Evolutionary conservation across 1,140 invertebrate species (phyloP).

Genomic region (Hetaerina americana): DNA sequence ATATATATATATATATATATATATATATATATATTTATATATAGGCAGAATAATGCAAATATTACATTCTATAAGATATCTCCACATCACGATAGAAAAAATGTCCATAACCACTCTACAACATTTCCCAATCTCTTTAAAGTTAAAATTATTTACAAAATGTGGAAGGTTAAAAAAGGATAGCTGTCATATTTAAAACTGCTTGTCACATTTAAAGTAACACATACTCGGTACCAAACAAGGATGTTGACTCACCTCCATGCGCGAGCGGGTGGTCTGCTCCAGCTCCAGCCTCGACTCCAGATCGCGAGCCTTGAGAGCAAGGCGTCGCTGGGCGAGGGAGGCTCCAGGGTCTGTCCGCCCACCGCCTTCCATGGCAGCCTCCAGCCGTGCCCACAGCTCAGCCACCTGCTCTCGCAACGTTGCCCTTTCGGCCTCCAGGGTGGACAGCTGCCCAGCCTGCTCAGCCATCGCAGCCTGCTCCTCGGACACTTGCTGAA

Average conservation of each 20-base stretch:
- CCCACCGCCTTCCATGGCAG: constrained; percentile 43
- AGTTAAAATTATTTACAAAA: too few relatives aligned
- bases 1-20: too few relatives aligned
- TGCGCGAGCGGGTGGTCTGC: constrained; percentile 62
- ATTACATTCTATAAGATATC: too few relatives aligned
- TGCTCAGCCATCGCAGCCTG: constrained; percentile 70
- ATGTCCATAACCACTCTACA: too few relatives aligned
- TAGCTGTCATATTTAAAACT: too few relatives aligned
- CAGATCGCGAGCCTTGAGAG: constrained; percentile 71
- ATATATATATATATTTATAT: too few relatives aligned
- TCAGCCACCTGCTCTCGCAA: constrained; percentile 66
- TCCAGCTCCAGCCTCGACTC: constrained; percentile 83
- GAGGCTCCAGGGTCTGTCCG: constrained; percentile 53
- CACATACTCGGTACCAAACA: too few relatives aligned
- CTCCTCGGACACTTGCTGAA: constrained; percentile 72
- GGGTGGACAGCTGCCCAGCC: constrained; percentile 59
- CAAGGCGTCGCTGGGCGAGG: constrained; percentile 50
- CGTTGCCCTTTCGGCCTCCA: constrained; percentile 60
- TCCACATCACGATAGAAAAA: too few relatives aligned
- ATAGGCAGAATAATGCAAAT: too few relatives aligned
- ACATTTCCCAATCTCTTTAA: too few relatives aligned
- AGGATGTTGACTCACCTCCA: constrained; percentile 45
- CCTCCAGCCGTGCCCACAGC: constrained; percentile 57
- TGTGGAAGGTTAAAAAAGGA: too few relatives aligned
- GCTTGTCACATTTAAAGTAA: too few relatives aligned